Conservation (phyloP, 2,797 vertebrate genomes). For the Thalassophryne amazonica region DNA sequence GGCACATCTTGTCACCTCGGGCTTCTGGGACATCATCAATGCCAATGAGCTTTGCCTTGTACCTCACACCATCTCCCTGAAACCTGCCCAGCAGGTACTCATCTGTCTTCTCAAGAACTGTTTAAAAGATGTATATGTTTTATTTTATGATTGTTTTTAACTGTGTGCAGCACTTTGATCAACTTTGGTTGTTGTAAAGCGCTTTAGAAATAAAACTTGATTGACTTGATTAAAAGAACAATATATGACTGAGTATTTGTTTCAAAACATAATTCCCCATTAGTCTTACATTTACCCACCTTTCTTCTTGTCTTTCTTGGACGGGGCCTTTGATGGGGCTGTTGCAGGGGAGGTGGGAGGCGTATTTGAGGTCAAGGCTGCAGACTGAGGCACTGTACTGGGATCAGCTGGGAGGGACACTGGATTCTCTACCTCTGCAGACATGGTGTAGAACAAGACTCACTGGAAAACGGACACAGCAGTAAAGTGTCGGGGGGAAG, state of each 20-base stretch:
- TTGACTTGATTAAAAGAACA: too few species aligned
- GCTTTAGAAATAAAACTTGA: too few species aligned
- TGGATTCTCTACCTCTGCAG: constrained; percentile 81
- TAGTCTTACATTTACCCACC: constrained; percentile 67
- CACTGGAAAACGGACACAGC: constrained; percentile 36
- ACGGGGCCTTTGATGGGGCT: constrained; percentile 72
- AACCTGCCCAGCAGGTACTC: constrained; percentile 92
- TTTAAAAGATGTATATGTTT: not conserved
- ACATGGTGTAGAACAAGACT: constrained; percentile 79
- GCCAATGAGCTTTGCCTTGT: constrained; percentile 96
- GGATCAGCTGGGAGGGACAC: constrained; percentile 66
- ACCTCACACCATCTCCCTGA: constrained; percentile 92
- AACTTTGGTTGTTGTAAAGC: too few species aligned
- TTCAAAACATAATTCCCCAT: too few species aligned
- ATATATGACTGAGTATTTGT: too few species aligned
- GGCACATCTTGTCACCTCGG: constrained; percentile 97
- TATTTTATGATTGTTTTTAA: too few species aligned
- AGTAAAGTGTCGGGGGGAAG: constrained; percentile 45
- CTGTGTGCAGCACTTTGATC: too few species aligned
- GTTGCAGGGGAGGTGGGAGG: constrained; percentile 56
- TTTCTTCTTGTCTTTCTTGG: constrained; percentile 93
- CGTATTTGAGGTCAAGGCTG: constrained; percentile 17
- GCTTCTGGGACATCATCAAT: constrained; percentile 92
- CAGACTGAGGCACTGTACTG: not conserved
- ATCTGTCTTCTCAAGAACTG: constrained; percentile 90